These are phyloP conservation scores for Leucopsar rothschildi DNA, from an alignment of 2,113 vertebrate species.

Conservation along the genomic window DNA sequence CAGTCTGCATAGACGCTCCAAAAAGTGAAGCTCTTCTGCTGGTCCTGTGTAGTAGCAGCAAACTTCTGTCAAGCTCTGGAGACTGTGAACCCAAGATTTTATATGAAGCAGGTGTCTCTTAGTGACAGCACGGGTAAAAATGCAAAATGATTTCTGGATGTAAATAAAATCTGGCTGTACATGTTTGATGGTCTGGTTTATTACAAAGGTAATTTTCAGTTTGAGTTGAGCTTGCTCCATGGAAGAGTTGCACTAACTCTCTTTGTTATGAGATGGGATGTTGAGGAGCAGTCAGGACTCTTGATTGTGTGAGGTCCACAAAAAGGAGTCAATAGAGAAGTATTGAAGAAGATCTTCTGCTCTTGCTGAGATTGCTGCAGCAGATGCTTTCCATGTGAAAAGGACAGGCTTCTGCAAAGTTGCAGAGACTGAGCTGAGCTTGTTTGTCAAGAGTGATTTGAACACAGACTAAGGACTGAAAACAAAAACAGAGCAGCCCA, in stretches of 20 bases:
- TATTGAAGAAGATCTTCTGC: not conserved
- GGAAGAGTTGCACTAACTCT: not conserved
- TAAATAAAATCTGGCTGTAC: slow-evolving; percentile 36
- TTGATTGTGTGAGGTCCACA: not conserved
- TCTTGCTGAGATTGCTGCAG: not conserved
- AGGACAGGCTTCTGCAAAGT: not conserved
- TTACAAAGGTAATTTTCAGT: not conserved
- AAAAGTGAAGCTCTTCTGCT: not conserved
- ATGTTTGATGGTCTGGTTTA: not conserved
- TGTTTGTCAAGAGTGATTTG: not conserved
- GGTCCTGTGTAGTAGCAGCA: not conserved
- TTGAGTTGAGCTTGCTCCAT: not conserved
- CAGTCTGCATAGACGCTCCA: not conserved
- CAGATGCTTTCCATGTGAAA: not conserved
- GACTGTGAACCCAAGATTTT: not conserved
- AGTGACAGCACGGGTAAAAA: not conserved
- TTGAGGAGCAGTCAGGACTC: not conserved
- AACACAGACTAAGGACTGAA: not conserved
- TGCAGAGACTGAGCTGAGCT: not conserved
- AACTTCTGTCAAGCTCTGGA: not conserved
- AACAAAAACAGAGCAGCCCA: not conserved
- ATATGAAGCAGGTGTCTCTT: not conserved
- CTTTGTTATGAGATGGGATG: not conserved
- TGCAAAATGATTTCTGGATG: not conserved
- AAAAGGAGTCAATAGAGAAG: not conserved